Evolutionary conservation across 2,888 invertebrate species (phyloP).

Genomic region (Deroplatys truncata): DNA sequence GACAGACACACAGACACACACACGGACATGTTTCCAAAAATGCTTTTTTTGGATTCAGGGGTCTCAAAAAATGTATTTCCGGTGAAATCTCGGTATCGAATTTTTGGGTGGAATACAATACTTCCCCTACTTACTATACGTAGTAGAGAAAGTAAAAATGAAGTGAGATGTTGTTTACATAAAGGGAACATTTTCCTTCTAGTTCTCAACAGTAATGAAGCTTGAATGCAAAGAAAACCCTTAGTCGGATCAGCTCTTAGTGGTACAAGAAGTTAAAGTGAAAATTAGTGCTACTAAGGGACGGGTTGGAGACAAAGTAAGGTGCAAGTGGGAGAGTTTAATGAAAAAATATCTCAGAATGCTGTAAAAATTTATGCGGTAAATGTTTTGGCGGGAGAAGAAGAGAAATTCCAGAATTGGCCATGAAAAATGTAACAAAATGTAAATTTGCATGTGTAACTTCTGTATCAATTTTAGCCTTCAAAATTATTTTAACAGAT

Average conservation of each 20-base stretch:
- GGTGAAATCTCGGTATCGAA: no score
- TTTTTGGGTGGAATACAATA: background rate
- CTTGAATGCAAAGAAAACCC: background rate
- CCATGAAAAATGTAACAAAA: background rate
- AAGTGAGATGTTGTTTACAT: background rate
- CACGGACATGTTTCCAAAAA: no score
- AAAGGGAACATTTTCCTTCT: background rate
- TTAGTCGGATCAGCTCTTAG: background rate
- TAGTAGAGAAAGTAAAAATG: no score
- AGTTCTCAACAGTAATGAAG: background rate
- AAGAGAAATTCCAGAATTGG: background rate
- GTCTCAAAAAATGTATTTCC: no score
- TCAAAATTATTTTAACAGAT: background rate
- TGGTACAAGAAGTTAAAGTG: background rate
- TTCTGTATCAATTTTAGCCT: background rate
- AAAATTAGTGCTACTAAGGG: background rate
- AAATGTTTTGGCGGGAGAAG: background rate
- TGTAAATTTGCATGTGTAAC: background rate
- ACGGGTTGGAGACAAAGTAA: background rate
- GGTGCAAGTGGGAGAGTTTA: constrained; percentile 1
- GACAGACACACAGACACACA: no score
- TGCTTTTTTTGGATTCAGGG: no score
- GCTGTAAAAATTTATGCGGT: background rate
- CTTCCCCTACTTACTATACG: no score
- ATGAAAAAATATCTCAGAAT: background rate